Evolutionary conservation across 2,797 vertebrate genomes (phyloP).

Genomic region (Crocodylus rhombifer): DNA sequence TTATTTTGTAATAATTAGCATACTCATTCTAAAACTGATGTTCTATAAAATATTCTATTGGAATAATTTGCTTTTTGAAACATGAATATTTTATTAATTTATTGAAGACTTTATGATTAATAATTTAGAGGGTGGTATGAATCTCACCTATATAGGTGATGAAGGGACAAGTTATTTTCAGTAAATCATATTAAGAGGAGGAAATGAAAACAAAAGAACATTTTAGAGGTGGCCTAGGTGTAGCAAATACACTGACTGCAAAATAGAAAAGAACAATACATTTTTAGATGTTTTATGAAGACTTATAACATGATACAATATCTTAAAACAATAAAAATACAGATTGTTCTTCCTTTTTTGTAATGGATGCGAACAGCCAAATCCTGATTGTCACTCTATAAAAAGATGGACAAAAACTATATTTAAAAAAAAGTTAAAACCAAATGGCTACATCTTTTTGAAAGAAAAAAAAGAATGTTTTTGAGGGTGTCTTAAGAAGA

Average conservation of each 20-base stretch:
- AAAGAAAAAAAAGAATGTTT: not conserved
- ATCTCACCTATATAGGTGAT: not conserved
- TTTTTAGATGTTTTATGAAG: not conserved
- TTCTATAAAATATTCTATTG: constrained; percentile 21
- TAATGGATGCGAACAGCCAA: not conserved
- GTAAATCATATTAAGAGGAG: not conserved
- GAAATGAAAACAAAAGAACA: not conserved
- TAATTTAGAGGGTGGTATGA: not conserved
- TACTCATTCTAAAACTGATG: constrained; percentile 2
- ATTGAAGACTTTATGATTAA: not conserved
- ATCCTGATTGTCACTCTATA: not conserved
- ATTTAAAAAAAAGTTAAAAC: not conserved
- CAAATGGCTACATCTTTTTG: not conserved
- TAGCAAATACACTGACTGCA: too few species aligned
- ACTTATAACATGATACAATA: not conserved
- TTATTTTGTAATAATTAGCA: not conserved
- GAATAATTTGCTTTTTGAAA: not conserved
- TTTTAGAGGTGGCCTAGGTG: not conserved
- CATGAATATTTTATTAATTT: not conserved
- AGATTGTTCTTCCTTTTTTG: not conserved
- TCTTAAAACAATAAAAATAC: not conserved
- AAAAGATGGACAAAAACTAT: not conserved
- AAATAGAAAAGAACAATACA: rapidly evolving
- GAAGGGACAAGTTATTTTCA: not conserved
- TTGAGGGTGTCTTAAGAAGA: not conserved